Conservation (phyloP, 1,140 invertebrate species). For the Drosophila kohkoa region DNA sequence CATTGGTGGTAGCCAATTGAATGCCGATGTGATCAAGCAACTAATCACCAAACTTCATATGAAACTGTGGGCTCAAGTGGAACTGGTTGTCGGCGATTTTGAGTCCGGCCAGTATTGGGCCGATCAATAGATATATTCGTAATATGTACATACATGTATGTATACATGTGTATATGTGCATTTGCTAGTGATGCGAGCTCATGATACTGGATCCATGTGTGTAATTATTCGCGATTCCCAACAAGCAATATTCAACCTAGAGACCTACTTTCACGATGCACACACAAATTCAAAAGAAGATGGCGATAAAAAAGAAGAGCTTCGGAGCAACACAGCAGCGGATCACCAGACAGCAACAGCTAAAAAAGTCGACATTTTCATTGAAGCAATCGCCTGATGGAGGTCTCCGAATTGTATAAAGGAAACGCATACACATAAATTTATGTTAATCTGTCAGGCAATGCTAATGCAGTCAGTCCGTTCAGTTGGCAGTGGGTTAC, state of each 20-base stretch:
- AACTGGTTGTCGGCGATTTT: slow-evolving; percentile 72
- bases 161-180: slow-evolving; percentile 1
- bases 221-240: slow-evolving; percentile 38
- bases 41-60: slow-evolving; percentile 29
- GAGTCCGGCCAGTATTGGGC: slow-evolving; percentile 36
- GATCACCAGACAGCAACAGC: neutral
- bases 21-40: slow-evolving; percentile 10
- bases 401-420: slow-evolving; percentile 78
- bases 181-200: neutral
- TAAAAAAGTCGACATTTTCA: slow-evolving; percentile 56
- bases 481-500: slow-evolving; percentile 15
- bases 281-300: slow-evolving; percentile 36
- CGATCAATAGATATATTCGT: slow-evolving; percentile 63
- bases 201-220: neutral
- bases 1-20: slow-evolving; percentile 29
- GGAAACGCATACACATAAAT: slow-evolving; percentile 69
- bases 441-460: slow-evolving; percentile 72
- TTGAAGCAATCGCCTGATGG: slow-evolving; percentile 52
- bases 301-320: slow-evolving; percentile 4
- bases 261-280: slow-evolving; percentile 75
- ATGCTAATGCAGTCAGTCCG: slow-evolving; percentile 64
- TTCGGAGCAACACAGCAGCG: neutral
- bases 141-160: slow-evolving; percentile 16
- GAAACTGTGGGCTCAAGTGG: slow-evolving; percentile 38
- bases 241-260: slow-evolving; percentile 60